Base-by-base conservation (phyloP, 2,888 invertebrate genomes). In the Monopis laevigella region DNA sequence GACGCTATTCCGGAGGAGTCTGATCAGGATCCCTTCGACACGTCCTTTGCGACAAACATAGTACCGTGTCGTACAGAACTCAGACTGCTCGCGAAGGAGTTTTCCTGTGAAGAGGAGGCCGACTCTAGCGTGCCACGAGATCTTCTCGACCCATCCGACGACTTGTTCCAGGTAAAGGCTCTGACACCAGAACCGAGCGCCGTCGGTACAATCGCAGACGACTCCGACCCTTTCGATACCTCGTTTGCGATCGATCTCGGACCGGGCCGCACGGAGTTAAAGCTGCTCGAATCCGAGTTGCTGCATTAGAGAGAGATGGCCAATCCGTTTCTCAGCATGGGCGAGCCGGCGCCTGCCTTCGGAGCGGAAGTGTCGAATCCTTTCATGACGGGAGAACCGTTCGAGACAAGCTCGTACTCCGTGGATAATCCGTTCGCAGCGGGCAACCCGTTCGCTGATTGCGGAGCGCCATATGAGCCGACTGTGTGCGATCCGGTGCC, bases 171-270 rank as follows among this genome's bases (percentile, higher is more conserved):
- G 51, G 84, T 84, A 1, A 90, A 90, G 66, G 89, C 90, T 14
- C 62, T 92, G 36, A 90, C 90, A 1, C 92, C 92, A 16, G 84
- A 86, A 43, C 82, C 78, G 7, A 64, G 66, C 3, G 48, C 64
- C 40, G 50, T 62, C 41, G 46, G 60, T 32, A 63, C 61, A 26
- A 45, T 56, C 34, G 52, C 63, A 16, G 57, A 69, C 39, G 82
- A 84, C 40, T 78, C 87, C 49, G 93, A 93, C 78, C 93, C 93
- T 0, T 93, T 93, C 55, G 93, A 93, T 58, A 93, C 93, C 0
- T 91, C 92, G 3, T 89, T 90, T 52, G 91, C 90, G 0, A 81
- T 82, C 38, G 85, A 88, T 55, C 80, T 92, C 30, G 86, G 85
- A 47, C 92, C 91, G 0, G 92, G 92, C 2, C 86, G 85, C 61